Base-by-base conservation (phyloP, 2,113 vertebrate genomes). In the Nymphicus hollandicus region DNA sequence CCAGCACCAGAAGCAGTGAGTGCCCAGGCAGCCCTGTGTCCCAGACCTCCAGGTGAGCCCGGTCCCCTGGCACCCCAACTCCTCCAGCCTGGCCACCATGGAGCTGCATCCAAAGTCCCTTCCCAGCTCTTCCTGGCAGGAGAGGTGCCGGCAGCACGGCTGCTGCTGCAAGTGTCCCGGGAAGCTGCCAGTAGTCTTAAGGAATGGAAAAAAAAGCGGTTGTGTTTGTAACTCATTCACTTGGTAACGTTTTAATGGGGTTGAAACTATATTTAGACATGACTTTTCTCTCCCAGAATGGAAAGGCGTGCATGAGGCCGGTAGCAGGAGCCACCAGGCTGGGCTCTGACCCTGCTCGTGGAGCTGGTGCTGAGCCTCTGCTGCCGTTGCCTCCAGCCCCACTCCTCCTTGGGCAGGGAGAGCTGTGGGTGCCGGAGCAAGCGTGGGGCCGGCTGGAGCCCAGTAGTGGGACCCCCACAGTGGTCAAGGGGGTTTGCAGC, bases 241-340 rank as follows among this genome's bases (percentile, higher is more conserved):
- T 96, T 90, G 90, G 95, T 96, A 94, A 97, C 90, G 10, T 86
- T 85, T 88, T 46, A 90, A 70, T 49, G 79, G 88, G 85, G 64
- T 23, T 52, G 91, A 58, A 77, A 18, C 94, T 97, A 96, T 96
- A 95, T 97, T 96, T 97, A 96, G 96, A 6, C 29, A 19, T 95
- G 96, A 95, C 95, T 91, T 94, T 92, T 88, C 95, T 81, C 31
- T 95, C 96, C 96, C 76, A 20, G 96, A 97, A 96, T 96, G 95
- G 96, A 94, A 97, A 96, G 82, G 90, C 78, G 83, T 61, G 73
- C 0, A 1, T 24, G 3, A 66, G 76, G 89, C 83, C 31, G 3
- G 47, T 85, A 46, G 50, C 69, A 53, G 83, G 13, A 52, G 70
- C 46, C 7, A 10, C 13, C 2, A 7, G 19, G 74, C 74, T 44